Percentiles rank a stretch among this genome's conserved stretches.
Conservation (phyloP, 2,888 invertebrate species). For the Nematopogon swammerdamellus region DNA sequence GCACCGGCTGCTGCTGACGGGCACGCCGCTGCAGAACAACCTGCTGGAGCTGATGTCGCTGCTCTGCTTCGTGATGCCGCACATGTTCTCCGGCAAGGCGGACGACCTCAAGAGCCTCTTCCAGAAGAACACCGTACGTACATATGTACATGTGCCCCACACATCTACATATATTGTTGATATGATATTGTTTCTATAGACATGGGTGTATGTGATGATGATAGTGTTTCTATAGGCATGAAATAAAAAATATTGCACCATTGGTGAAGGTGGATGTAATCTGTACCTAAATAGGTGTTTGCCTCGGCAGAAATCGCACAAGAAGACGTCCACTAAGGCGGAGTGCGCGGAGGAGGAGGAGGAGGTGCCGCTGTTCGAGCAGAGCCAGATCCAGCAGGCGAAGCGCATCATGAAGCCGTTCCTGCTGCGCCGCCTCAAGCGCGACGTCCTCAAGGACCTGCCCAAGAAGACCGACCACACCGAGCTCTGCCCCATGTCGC, state of each 20-base stretch:
- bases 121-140: constrained; percentile 66
- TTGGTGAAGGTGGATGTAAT: too few species aligned
- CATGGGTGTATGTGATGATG: too few species aligned
- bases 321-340: constrained; percentile 45
- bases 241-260: too few species aligned
- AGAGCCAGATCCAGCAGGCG: constrained; percentile 86
- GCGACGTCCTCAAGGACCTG: constrained; percentile 80
- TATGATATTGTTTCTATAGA: too few species aligned
- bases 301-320: constrained; percentile 39
- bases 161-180: too few species aligned
- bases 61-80: constrained; percentile 94
- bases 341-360: constrained; percentile 44
- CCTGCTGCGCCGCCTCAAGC: constrained; percentile 82
- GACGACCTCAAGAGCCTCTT: constrained; percentile 86
- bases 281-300: too few species aligned
- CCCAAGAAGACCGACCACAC: constrained; percentile 78
- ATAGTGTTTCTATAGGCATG: too few species aligned
- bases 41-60: constrained; percentile 93
- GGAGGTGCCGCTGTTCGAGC: constrained; percentile 76
- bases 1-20: constrained; percentile 85
- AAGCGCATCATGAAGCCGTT: constrained; percentile 97
- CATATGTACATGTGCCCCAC: neutral
- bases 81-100: constrained; percentile 85
- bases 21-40: constrained; percentile 96
- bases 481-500: constrained; percentile 61